phyloP scores from a whole-genome alignment of 2,888 invertebrate species.

The Odontomyia ornata region DNA sequence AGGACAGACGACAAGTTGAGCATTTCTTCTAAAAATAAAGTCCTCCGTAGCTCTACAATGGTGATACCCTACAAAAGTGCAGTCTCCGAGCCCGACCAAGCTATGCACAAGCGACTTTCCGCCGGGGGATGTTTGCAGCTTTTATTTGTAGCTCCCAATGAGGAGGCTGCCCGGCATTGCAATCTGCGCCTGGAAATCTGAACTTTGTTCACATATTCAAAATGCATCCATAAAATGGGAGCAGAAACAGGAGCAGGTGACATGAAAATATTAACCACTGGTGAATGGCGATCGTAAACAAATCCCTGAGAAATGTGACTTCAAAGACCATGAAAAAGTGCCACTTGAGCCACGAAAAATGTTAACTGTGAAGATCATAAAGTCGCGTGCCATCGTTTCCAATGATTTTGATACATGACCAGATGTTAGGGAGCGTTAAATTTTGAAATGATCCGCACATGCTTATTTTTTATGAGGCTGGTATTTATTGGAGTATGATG shows the following conservation, averaged over 20 bases:
- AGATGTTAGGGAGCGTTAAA: too few species aligned
- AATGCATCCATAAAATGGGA: neutral
- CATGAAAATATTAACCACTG: neutral
- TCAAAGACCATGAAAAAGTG: conserved; percentile 7
- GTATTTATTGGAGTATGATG: too few species aligned
- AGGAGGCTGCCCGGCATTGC: neutral
- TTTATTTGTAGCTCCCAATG: neutral
- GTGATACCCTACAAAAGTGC: neutral
- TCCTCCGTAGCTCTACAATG: conserved; percentile 4
- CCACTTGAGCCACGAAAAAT: neutral
- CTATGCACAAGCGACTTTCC: neutral
- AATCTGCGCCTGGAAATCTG: conserved; percentile 5
- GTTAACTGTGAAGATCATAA: neutral
- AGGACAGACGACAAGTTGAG: neutral
- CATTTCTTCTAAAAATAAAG: conserved; percentile 36
- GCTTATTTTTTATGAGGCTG: too few species aligned
- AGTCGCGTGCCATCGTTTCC: neutral
- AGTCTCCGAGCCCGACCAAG: neutral
- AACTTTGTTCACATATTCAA: conserved; percentile 4
- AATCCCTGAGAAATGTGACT: conserved; percentile 6
- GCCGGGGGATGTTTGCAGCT: conserved; percentile 25
- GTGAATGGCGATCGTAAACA: conserved; percentile 24
- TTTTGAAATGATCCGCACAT: too few species aligned
- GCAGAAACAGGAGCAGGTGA: conserved; percentile 35
- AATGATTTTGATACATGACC: too few species aligned